Conservation (phyloP, 2,888 invertebrate genomes). For the Dynastes grantii region DNA sequence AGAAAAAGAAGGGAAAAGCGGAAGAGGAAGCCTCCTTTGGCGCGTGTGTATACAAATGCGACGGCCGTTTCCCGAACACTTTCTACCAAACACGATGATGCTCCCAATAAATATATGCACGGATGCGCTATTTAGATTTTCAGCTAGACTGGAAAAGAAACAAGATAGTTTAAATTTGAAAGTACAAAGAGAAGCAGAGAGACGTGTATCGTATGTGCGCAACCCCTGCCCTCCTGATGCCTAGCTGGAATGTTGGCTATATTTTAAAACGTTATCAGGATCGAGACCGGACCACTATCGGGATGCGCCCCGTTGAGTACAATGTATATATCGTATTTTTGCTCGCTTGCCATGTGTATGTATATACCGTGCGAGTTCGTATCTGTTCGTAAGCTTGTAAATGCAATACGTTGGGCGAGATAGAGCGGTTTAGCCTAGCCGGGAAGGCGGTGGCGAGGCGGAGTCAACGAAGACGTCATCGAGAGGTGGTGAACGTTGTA, state of each 20-base stretch:
- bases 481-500: slow-evolving; percentile 54
- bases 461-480: slow-evolving; percentile 60
- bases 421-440: slow-evolving; percentile 65
- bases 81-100: background rate
- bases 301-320: slow-evolving; percentile 55
- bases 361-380: slow-evolving; percentile 6
- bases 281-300: slow-evolving; percentile 48
- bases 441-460: slow-evolving; percentile 69
- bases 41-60: slow-evolving; percentile 18
- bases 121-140: slow-evolving; percentile 60
- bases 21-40: slow-evolving; percentile 25
- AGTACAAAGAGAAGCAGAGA: slow-evolving; percentile 59
- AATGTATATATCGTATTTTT: slow-evolving; percentile 49
- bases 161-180: slow-evolving; percentile 63
- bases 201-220: slow-evolving; percentile 7
- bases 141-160: slow-evolving; percentile 61
- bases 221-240: slow-evolving; percentile 24
- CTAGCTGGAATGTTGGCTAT: slow-evolving; percentile 64
- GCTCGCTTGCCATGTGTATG: slow-evolving; percentile 23
- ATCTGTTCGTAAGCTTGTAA: slow-evolving; percentile 17
- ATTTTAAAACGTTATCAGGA: slow-evolving; percentile 68
- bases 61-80: slow-evolving; percentile 18
- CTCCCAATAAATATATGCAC: background rate
- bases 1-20: slow-evolving; percentile 32
- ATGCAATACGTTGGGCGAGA: slow-evolving; percentile 59